Conservation (phyloP, 2,888 invertebrate species). For the Lissocephala sabroskyi region DNA sequence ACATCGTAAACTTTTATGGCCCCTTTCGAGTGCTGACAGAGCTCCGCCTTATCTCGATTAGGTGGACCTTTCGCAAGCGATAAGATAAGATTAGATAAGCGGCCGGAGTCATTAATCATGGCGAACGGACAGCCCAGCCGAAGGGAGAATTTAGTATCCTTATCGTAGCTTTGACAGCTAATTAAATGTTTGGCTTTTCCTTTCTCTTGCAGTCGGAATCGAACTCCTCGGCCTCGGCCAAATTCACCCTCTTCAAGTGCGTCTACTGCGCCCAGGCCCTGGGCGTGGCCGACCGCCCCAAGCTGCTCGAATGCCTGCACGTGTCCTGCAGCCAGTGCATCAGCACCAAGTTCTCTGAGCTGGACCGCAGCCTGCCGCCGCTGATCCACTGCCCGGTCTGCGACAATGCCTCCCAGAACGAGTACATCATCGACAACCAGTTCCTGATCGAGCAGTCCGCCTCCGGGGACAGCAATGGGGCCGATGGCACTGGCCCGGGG, state of each 20-base stretch:
- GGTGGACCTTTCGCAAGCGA: neutral
- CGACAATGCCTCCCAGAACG: constrained; percentile 80
- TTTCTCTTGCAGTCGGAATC: constrained; percentile 63
- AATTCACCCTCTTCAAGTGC: constrained; percentile 73
- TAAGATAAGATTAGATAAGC: constrained; percentile 14
- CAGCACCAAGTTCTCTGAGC: constrained; percentile 76
- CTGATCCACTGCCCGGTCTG: constrained; percentile 79
- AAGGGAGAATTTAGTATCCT: no score
- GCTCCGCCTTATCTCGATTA: constrained; percentile 20
- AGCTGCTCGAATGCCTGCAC: constrained; percentile 90
- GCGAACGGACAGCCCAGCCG: no score
- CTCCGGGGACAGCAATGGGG: constrained; percentile 47
- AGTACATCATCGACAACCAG: constrained; percentile 87
- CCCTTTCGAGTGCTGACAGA: neutral
- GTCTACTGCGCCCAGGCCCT: constrained; percentile 75
- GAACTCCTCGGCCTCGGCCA: constrained; percentile 68
- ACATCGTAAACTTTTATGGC: no score
- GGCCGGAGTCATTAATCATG: no score
- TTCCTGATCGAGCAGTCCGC: constrained; percentile 80
- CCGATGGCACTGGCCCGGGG: constrained; percentile 41
- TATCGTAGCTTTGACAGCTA: neutral
- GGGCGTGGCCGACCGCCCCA: constrained; percentile 78
- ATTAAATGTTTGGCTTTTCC: constrained; percentile 11
- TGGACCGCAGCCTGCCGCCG: constrained; percentile 70
- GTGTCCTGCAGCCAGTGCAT: constrained; percentile 86